Evolutionary conservation across 2,113 vertebrate species (phyloP).

Genomic region (Burhinus bistriatus): DNA sequence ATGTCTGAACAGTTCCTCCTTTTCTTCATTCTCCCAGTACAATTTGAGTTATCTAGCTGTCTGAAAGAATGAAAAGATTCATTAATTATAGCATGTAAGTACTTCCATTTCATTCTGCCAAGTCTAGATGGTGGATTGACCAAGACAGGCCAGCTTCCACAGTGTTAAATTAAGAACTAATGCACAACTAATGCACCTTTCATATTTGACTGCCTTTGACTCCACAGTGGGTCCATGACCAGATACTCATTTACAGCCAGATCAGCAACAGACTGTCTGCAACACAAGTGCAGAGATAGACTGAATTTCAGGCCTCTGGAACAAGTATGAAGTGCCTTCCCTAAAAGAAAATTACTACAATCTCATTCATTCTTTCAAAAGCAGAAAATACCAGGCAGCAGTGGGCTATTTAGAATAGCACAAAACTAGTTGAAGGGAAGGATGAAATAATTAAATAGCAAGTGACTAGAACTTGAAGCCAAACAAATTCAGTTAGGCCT

Average conservation of each 20-base stretch:
- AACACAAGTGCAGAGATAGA: neutral
- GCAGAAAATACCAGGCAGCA: neutral
- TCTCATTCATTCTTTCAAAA: neutral
- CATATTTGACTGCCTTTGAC: neutral
- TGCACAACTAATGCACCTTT: neutral
- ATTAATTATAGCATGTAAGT: neutral
- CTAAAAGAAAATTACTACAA: neutral
- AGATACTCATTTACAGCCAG: neutral
- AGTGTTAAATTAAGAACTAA: neutral
- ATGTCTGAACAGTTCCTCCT: neutral
- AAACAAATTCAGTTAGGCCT: neutral
- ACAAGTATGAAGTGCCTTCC: neutral
- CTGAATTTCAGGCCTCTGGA: neutral
- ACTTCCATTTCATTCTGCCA: neutral
- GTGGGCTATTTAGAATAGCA: neutral
- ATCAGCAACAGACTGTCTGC: neutral
- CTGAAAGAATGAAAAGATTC: neutral
- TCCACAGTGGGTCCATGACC: neutral
- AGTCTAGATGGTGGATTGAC: neutral
- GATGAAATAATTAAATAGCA: neutral
- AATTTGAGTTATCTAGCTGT: neutral
- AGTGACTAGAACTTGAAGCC: neutral
- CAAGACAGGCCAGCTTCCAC: neutral
- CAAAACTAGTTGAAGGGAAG: neutral
- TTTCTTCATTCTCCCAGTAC: neutral